Percentiles rank a stretch among this genome's conserved stretches.
These are phyloP conservation scores for Solenopsis fugax DNA, from an alignment of 1,140 invertebrate species.

Conservation along the genomic window DNA sequence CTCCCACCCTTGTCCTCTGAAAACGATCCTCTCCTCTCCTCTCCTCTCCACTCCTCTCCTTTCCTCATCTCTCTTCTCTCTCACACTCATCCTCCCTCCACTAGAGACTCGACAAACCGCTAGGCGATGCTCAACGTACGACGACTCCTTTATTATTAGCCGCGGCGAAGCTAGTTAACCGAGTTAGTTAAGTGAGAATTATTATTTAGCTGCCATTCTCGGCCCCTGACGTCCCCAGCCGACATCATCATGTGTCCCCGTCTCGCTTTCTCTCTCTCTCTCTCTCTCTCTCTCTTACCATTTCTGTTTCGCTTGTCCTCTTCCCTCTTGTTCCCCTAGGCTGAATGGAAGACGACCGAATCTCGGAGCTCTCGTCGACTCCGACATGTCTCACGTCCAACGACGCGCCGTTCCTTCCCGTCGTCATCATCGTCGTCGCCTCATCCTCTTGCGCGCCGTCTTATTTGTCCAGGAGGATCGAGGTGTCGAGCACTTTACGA, in stretches of 20 bases:
- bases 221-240: constrained; percentile 34
- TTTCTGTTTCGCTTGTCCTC: constrained; percentile 23
- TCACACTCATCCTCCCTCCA: constrained; percentile 19
- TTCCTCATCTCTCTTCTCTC: neutral
- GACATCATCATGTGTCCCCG: constrained; percentile 13
- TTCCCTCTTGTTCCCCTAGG: constrained; percentile 60
- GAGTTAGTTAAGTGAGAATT: constrained; percentile 86
- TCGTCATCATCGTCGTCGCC: constrained; percentile 64
- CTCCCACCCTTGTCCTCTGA: constrained; percentile 62
- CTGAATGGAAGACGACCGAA: constrained; percentile 66
- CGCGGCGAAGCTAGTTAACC: constrained; percentile 84
- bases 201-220: constrained; percentile 83
- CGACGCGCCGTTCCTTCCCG: constrained; percentile 36
- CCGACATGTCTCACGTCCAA: constrained; percentile 49
- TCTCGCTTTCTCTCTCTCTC: constrained; percentile 28
- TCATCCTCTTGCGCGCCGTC: constrained; percentile 76
- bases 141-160: constrained; percentile 86
- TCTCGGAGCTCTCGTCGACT: constrained; percentile 45
- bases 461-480: constrained; percentile 85
- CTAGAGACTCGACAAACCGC: constrained; percentile 55
- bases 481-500: constrained; percentile 85
- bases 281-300: constrained; percentile 1
- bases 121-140: constrained; percentile 65
- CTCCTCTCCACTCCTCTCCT: constrained; percentile 6
- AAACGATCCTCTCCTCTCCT: constrained; percentile 69